These are phyloP conservation scores for Phrynocephalus vlangalii DNA, from an alignment of 2,797 vertebrate species.

Conservation along the genomic window DNA sequence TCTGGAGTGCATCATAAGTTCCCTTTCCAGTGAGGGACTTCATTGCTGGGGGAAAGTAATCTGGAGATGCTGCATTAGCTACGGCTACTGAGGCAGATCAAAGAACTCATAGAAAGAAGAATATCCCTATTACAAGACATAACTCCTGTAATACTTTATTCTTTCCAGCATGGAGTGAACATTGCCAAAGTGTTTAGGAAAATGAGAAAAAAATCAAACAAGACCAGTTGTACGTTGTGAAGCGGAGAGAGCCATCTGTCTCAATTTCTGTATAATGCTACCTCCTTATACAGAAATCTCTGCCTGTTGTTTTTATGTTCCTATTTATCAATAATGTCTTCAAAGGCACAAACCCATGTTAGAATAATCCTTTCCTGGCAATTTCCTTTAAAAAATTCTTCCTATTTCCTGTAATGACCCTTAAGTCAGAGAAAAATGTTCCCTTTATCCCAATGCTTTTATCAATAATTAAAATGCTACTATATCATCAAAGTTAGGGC, in stretches of 20 bases:
- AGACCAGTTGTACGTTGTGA: slow-evolving; percentile 4
- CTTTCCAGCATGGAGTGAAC: background rate
- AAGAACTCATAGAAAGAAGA: slow-evolving; percentile 8
- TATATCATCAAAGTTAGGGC: slow-evolving; percentile 2
- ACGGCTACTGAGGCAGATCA: slow-evolving; percentile 18
- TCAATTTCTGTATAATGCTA: slow-evolving; percentile 11
- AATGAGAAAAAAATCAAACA: slow-evolving; percentile 30
- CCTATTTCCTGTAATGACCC: slow-evolving; percentile 18
- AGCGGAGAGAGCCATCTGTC: slow-evolving; percentile 21
- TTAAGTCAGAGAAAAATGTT: slow-evolving; percentile 25
- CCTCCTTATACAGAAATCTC: slow-evolving; percentile 21
- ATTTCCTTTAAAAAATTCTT: slow-evolving; percentile 13
- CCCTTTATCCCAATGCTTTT: slow-evolving; percentile 30
- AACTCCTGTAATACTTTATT: slow-evolving; percentile 33
- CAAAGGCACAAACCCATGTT: slow-evolving; percentile 2
- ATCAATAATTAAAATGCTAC: slow-evolving; percentile 34
- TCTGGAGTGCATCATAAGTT: slow-evolving; percentile 30
- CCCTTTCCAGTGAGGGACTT: slow-evolving; percentile 3
- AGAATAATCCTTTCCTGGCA: slow-evolving; percentile 23
- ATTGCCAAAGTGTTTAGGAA: slow-evolving; percentile 19
- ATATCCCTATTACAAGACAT: slow-evolving; percentile 16
- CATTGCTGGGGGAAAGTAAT: slow-evolving; percentile 11
- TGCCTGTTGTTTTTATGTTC: slow-evolving; percentile 29
- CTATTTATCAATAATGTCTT: slow-evolving; percentile 20
- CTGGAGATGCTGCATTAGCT: slow-evolving; percentile 15